Conservation (phyloP, 2,888 invertebrate genomes). For the Pantelozetes paolii region DNA sequence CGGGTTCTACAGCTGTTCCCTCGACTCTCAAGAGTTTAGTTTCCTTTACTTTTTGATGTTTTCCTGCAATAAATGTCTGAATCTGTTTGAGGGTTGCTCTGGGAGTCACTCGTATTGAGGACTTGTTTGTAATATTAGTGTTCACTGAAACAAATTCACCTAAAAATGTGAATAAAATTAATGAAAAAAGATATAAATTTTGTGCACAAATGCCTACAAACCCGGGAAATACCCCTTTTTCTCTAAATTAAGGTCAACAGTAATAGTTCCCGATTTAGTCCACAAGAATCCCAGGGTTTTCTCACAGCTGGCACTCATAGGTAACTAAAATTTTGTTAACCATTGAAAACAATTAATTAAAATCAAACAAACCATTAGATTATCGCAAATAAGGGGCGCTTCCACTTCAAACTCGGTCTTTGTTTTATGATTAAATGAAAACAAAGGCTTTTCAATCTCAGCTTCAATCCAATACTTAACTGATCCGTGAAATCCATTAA, state of each 20-base stretch:
- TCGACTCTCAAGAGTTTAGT: slow-evolving; percentile 6
- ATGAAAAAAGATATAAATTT: too few species aligned
- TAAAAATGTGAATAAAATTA: too few species aligned
- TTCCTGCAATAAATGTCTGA: background rate
- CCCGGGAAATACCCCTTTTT: slow-evolving; percentile 1
- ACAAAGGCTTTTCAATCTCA: slow-evolving; percentile 20
- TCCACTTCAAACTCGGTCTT: slow-evolving; percentile 24
- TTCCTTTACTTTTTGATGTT: slow-evolving; percentile 14
- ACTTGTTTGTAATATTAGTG: background rate
- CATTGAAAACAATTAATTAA: background rate
- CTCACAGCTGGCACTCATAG: background rate
- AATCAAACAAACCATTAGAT: background rate
- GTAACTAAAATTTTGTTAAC: background rate
- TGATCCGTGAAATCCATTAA: slow-evolving; percentile 18
- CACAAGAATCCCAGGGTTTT: slow-evolving; percentile 22
- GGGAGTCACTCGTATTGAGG: background rate
- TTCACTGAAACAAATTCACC: slow-evolving; percentile 4
- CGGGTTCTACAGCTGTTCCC: background rate
- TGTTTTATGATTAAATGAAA: slow-evolving; percentile 29
- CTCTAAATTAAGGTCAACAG: background rate
- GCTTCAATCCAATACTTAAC: slow-evolving; percentile 33
- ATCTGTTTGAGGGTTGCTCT: slow-evolving; percentile 10
- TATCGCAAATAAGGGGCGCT: slow-evolving; percentile 14
- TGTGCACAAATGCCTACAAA: background rate
- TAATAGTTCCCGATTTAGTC: background rate